Base-by-base conservation (phyloP, 2,113 vertebrate genomes). In the Sardina pilchardus region DNA sequence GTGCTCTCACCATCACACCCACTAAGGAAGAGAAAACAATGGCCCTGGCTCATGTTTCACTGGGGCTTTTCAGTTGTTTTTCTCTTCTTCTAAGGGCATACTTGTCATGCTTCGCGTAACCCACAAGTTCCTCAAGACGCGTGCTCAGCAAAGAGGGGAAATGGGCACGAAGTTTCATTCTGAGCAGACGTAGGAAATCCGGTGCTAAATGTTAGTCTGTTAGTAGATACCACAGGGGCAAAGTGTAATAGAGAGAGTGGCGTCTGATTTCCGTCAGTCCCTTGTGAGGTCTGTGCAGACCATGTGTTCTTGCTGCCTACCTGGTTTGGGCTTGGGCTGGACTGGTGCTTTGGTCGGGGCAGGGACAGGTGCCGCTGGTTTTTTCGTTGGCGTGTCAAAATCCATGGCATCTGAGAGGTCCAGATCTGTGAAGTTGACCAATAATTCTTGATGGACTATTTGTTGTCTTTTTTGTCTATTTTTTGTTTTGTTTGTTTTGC, bases 311-410 rank as follows among this genome's bases (percentile, higher is more conserved):
- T 47, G 39, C 75, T 43, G 44, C 53, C 47, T 85, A 95, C 93
- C 94, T 92, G 91, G 86, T 45, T 93, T 94, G 59, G 91, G 89
- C 44, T 93, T 92, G 82, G 91, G 90, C 26, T 94, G 94, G 4
- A 0, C 19, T 10, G 94, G 90, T 4, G 88, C 88, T 26, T 92
- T 94, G 78, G 93, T 91, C 12, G 93, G 88, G 19, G 93, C 83
- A n/a, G 44, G 83, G 39, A 83, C 71, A 36, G 87, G 86, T 10
- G 1, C 19, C 3, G 43, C 81, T 7, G 82, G 83, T 45, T 86
- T 81, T 9, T 19, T 82, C 63, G 50, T 67, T 56, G 50, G 71
- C 16, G 26, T 17, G 30, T 36, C 71, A 16, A 92, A 81, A 19
- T 78, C 71, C 2, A 92, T 63, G 84, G 90, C 91, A 53, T 91